phyloP scores from a whole-genome alignment of 2,888 invertebrate genomes.

The Teleiodes luculella region DNA sequence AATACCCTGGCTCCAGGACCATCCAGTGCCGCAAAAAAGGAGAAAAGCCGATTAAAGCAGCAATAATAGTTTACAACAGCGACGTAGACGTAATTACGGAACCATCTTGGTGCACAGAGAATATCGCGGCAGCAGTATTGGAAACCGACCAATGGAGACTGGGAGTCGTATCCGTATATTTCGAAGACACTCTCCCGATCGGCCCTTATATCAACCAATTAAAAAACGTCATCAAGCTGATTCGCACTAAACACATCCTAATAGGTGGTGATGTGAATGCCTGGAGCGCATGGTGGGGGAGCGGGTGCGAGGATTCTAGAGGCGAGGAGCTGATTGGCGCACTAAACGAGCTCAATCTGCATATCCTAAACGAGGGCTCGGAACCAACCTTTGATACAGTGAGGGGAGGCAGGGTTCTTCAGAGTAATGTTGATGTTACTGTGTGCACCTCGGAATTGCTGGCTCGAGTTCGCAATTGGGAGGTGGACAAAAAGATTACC shows the following conservation, averaged over 20 bases:
- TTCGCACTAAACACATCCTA: not conserved
- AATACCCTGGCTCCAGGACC: conserved; percentile 3
- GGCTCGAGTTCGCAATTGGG: conserved; percentile 12
- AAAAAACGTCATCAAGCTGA: too few relatives aligned
- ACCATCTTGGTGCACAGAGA: conserved; percentile 2
- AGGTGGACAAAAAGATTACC: conserved; percentile 8
- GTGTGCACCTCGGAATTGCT: conserved; percentile 11
- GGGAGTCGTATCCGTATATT: not conserved
- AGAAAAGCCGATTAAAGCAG: conserved; percentile 4
- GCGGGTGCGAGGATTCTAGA: conserved; percentile 16
- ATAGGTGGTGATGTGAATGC: not conserved
- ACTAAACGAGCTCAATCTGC: conserved; percentile 9
- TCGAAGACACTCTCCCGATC: not conserved
- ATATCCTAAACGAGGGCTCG: conserved; percentile 11
- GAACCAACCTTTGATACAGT: conserved; percentile 18
- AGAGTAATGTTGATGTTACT: not conserved
- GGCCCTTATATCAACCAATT: not conserved
- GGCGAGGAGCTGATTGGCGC: conserved; percentile 15
- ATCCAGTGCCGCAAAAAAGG: not conserved
- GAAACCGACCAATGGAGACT: not conserved
- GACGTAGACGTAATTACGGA: not conserved
- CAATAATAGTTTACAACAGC: conserved; percentile 11
- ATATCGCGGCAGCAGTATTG: not conserved
- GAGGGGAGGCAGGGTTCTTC: not conserved
- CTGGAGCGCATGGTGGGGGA: conserved; percentile 23